Percentiles rank a stretch among this genome's conserved stretches.
These are phyloP conservation scores for Pangasius mekongensis DNA, from an alignment of 2,797 vertebrate species.

Conservation along the genomic window DNA sequence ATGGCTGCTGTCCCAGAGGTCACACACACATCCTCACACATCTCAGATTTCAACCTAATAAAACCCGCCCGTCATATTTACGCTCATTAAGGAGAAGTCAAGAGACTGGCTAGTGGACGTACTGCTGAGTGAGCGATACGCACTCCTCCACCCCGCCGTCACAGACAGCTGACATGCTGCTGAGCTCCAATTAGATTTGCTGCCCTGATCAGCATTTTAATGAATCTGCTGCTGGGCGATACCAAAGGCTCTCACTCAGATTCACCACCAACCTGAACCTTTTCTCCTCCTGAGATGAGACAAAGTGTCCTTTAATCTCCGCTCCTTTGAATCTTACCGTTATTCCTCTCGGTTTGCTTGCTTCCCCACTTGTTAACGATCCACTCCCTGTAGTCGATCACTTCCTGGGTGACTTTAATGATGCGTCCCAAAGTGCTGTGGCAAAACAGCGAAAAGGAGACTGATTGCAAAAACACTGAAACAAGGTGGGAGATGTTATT, in stretches of 20 bases:
- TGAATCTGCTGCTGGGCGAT: background rate
- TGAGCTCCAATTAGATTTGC: conserved; percentile 31
- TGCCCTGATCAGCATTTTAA: conserved; percentile 37
- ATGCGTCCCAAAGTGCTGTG: conserved; percentile 93
- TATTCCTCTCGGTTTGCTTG: conserved; percentile 75
- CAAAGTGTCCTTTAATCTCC: background rate
- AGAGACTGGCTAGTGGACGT: background rate
- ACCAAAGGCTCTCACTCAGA: background rate
- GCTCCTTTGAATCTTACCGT: conserved; percentile 71
- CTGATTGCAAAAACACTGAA: background rate
- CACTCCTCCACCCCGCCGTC: background rate
- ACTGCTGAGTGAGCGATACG: conserved; percentile 23
- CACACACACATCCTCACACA: background rate
- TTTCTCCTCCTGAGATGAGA: background rate
- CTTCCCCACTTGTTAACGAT: conserved; percentile 94
- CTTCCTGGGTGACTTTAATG: conserved; percentile 95
- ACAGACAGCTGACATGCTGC: conserved; percentile 22
- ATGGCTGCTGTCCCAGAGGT: background rate
- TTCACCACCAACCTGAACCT: background rate
- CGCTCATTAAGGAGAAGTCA: background rate
- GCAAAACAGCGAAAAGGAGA: conserved; percentile 17
- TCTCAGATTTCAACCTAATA: background rate
- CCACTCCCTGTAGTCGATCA: conserved; percentile 95
- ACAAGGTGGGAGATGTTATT: background rate
- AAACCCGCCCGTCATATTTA: conserved; percentile 23